A percentile compares a stretch with the other conserved stretches of the same genome.
Conservation (phyloP, 2,797 vertebrate species). For the Spinus pinus region DNA sequence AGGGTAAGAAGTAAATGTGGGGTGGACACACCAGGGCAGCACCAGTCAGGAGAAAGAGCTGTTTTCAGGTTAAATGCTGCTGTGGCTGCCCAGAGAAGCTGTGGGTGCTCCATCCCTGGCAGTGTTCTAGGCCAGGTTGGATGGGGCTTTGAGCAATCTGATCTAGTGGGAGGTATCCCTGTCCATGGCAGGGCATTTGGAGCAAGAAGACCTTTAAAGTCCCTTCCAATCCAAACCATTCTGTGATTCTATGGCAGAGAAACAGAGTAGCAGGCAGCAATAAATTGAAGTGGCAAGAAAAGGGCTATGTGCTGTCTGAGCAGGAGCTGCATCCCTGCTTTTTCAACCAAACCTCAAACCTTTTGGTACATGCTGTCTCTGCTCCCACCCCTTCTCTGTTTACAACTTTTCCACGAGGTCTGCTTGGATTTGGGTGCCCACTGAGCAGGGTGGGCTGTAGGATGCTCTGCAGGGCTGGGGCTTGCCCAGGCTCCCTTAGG, state of each 20-base stretch:
- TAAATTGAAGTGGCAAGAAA: background rate
- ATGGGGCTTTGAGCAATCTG: background rate
- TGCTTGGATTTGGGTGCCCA: background rate
- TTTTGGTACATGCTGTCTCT: background rate
- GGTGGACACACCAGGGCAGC: rapidly evolving
- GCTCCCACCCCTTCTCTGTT: background rate
- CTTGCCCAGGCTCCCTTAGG: background rate
- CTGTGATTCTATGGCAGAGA: background rate
- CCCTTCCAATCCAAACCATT: background rate
- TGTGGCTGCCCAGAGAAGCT: background rate
- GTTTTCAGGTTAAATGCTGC: background rate
- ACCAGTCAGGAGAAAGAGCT: background rate
- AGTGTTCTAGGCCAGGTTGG: background rate
- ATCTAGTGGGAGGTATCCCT: background rate
- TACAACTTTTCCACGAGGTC: rapidly evolving
- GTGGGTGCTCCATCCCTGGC: background rate
- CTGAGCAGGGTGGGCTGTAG: rapidly evolving
- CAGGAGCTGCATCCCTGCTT: background rate
- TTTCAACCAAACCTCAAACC: background rate
- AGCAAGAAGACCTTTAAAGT: background rate
- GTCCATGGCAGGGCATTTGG: background rate
- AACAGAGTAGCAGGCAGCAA: background rate
- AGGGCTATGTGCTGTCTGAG: background rate
- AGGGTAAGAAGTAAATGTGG: background rate
- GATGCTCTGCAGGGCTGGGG: background rate